Evolutionary conservation across 2,113 vertebrate genomes (phyloP).

Genomic region (Malurus alboscapulatus): DNA sequence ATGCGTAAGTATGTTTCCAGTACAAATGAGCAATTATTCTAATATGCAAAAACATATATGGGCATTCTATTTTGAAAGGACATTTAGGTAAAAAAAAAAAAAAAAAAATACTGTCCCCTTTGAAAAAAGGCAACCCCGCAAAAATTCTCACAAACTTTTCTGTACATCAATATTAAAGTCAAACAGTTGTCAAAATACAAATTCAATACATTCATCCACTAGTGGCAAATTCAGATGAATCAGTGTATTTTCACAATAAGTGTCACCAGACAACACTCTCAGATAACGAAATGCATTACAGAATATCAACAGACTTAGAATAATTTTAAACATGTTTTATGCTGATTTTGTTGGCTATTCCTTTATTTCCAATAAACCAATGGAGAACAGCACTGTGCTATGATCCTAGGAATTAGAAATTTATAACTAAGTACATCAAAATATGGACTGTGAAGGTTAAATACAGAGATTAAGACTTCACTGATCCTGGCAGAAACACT

Average conservation of each 20-base stretch:
- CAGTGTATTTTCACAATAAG: background rate
- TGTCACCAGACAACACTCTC: background rate
- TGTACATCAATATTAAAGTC: background rate
- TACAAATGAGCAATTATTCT: background rate
- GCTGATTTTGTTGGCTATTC: background rate
- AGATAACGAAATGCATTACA: background rate
- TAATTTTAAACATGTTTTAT: background rate
- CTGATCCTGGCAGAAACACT: background rate
- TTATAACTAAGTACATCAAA: background rate
- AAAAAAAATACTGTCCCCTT: accelerated
- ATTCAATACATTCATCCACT: background rate
- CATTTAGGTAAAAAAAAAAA: accelerated
- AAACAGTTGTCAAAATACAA: background rate
- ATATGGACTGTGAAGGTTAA: background rate
- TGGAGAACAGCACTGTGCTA: background rate
- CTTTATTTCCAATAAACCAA: background rate
- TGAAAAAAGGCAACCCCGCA: accelerated
- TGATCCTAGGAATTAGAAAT: background rate
- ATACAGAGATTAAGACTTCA: background rate
- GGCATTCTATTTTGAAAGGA: background rate
- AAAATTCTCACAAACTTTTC: background rate
- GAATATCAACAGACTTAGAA: background rate
- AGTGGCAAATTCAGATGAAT: background rate
- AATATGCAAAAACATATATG: background rate
- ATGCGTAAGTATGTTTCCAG: background rate